phyloP scores from a whole-genome alignment of 2,797 vertebrate genomes.

The Hybognathus amarus region DNA sequence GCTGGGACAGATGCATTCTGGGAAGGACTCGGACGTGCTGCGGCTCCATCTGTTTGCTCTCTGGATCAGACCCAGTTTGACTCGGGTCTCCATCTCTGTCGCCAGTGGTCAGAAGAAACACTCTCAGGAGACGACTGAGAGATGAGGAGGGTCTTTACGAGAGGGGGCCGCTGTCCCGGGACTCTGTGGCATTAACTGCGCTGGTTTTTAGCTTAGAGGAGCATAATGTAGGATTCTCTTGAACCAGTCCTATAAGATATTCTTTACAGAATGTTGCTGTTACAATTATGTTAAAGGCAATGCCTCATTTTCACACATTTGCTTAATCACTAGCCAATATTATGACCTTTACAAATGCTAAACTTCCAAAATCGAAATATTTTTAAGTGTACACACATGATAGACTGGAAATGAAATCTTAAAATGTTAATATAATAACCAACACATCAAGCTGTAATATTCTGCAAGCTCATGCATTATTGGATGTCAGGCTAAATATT shows the following conservation, averaged over 20 bases:
- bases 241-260: background rate
- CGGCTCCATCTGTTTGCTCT: conserved; percentile 77
- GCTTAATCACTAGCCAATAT: background rate
- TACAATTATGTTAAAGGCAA: background rate
- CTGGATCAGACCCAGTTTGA: conserved; percentile 69
- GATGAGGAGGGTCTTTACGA: background rate
- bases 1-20: conserved; percentile 32
- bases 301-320: background rate
- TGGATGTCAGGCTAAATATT: background rate
- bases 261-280: background rate
- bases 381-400: background rate
- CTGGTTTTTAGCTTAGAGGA: background rate
- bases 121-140: conserved; percentile 28
- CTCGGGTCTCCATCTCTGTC: conserved; percentile 56
- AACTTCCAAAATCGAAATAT: background rate
- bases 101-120: conserved; percentile 34
- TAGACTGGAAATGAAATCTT: no score
- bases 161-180: background rate
- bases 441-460: no score
- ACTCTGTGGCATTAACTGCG: background rate
- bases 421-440: background rate
- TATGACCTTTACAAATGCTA: background rate
- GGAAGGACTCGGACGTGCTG: conserved; percentile 62
- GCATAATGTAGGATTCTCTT: background rate
- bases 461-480: background rate